These are phyloP conservation scores for Aythya baeri DNA, from an alignment of 2,113 vertebrate species.

Conservation along the genomic window DNA sequence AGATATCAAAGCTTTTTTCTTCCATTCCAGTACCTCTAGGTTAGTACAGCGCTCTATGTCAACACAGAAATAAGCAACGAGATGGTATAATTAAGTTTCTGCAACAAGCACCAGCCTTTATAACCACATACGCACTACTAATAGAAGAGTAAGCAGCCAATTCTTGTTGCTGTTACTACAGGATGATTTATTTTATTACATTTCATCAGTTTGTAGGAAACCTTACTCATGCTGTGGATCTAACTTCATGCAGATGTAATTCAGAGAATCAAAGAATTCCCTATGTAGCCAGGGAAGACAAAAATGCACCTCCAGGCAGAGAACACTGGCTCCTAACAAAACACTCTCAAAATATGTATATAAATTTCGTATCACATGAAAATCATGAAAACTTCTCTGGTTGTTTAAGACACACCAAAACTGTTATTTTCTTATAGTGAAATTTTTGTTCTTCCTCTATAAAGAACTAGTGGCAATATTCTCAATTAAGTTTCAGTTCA, in stretches of 20 bases:
- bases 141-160: background rate
- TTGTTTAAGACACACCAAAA: background rate
- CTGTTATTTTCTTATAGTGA: background rate
- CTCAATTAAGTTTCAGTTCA: background rate
- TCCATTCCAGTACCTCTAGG: background rate
- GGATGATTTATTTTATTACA: background rate
- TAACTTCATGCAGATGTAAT: background rate
- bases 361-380: background rate
- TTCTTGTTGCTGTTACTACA: background rate
- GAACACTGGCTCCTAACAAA: background rate
- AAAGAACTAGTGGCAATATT: background rate
- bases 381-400: background rate
- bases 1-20: background rate
- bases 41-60: fast-evolving
- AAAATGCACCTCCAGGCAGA: background rate
- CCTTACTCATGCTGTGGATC: background rate
- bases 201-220: background rate
- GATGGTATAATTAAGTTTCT: background rate
- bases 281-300: background rate
- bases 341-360: background rate
- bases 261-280: background rate
- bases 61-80: background rate
- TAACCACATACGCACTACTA: background rate
- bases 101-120: background rate
- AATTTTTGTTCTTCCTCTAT: background rate